Evolutionary conservation across 1,140 invertebrate species (phyloP).

Genomic region (Drosophila sucinea): DNA sequence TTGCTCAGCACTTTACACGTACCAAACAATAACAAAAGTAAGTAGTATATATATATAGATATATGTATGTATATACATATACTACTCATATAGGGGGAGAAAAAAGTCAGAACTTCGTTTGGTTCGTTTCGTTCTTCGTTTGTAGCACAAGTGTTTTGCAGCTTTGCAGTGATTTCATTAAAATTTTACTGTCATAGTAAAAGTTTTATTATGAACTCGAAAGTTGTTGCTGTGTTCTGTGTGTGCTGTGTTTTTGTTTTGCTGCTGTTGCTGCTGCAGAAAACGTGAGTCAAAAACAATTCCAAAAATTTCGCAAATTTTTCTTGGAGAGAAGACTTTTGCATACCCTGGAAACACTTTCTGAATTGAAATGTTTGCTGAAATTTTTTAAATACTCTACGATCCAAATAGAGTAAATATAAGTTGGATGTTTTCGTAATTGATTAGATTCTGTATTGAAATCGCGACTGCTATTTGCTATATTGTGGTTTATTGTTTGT

Average conservation of each 20-base stretch:
- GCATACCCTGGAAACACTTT: background rate
- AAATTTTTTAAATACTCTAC: too few relatives aligned
- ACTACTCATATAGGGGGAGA: background rate
- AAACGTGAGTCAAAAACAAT: constrained; percentile 63
- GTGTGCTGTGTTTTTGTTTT: constrained; percentile 13
- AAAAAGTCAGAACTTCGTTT: constrained; percentile 16
- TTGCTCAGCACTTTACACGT: constrained; percentile 44
- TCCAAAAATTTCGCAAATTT: constrained; percentile 37
- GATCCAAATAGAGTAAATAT: too few relatives aligned
- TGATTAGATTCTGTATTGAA: too few relatives aligned
- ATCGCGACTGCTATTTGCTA: too few relatives aligned
- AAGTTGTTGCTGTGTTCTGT: constrained; percentile 32
- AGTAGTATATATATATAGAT: background rate
- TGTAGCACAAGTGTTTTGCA: constrained; percentile 55
- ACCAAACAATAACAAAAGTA: constrained; percentile 35
- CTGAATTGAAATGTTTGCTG: too few relatives aligned
- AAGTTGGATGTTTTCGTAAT: too few relatives aligned
- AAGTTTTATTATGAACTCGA: constrained; percentile 72
- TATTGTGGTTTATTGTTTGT: too few relatives aligned
- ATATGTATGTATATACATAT: background rate
- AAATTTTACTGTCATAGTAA: constrained; percentile 76
- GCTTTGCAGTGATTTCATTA: constrained; percentile 75
- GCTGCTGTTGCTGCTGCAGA: constrained; percentile 26
- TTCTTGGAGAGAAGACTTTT: background rate
- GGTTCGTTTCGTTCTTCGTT: constrained; percentile 23